Evolutionary conservation across 2,888 invertebrate species (phyloP), one percentile per base, ranked within the genome.

Genomic region (Scaptomyza cyrtandrae): DNA sequence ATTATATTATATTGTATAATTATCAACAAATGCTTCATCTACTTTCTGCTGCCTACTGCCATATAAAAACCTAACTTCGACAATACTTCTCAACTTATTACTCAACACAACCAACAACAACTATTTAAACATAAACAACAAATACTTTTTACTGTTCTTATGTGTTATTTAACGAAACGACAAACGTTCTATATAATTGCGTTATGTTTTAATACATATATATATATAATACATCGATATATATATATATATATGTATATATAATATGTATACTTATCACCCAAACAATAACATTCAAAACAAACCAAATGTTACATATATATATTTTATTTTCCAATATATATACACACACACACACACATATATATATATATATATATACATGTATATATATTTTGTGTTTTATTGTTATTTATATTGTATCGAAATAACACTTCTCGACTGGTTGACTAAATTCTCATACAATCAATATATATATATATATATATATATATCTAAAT

Each of bases 31-130:
- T 24, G 70, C 79, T 82, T 67, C 67, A 61, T 19, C 19, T 19
- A 69, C 55, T 72, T 59, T 75, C 62, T 61, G 74, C 78, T 67
- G 81, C 66, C 75, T 66, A 62, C 70, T 66, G 78, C 73, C 70
- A 27, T 3, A 27, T 27, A 65, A 35, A 13, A 11, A 35, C 35
- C 65, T 80, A 63, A 19, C 19, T 64, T 64, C 66, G 63, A 71
- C 71, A 75, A 59, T 64, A 73, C 65, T 69, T 66, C 66, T 67
- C 37, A 24, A 24, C 24, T 0, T 24, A 48, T 59, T 14, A 49
- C 3, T 24, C 31, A 33, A 59, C 19, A 19, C 19, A 19, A 19
- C 19, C 45, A 49, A 64, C 53, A 61, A 59, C 50, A 45, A 52
- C 43, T 24, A 24, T 24, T 24, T 24, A 24, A 24, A 24, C 24